These are phyloP conservation scores for Mythimna vitellina DNA, from an alignment of 2,888 invertebrate genomes.

Conservation along the genomic window DNA sequence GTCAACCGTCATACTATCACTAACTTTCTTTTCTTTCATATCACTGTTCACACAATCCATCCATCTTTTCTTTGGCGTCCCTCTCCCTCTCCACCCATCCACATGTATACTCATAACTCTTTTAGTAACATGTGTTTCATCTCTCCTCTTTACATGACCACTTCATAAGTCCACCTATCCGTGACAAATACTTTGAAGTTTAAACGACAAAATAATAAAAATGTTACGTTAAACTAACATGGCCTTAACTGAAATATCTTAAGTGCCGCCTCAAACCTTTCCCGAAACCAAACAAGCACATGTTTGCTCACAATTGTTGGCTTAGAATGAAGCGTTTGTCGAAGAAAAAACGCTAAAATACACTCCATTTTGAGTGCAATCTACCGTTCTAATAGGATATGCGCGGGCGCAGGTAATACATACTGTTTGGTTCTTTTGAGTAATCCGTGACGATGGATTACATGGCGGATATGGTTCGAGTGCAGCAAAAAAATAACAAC, in stretches of 20 bases:
- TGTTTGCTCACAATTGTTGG: slow-evolving; percentile 80
- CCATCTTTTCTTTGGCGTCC: too few species aligned
- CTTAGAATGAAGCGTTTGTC: slow-evolving; percentile 75
- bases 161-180: slow-evolving; percentile 38
- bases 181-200: slow-evolving; percentile 33
- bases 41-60: too few species aligned
- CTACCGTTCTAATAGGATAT: slow-evolving; percentile 84
- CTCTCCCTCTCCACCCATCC: too few species aligned
- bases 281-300: slow-evolving; percentile 75
- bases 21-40: too few species aligned
- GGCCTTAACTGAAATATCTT: slow-evolving; percentile 70
- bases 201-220: slow-evolving; percentile 52
- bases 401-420: slow-evolving; percentile 55
- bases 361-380: slow-evolving; percentile 71
- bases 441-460: slow-evolving; percentile 70
- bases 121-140: too few species aligned
- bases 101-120: too few species aligned
- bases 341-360: slow-evolving; percentile 62
- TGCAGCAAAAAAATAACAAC: slow-evolving; percentile 27
- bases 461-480: slow-evolving; percentile 24
- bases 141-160: too few species aligned
- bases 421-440: slow-evolving; percentile 66
- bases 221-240: slow-evolving; percentile 53
- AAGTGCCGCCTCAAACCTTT: slow-evolving; percentile 80
- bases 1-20: too few species aligned